Base-by-base conservation (phyloP, 2,888 invertebrate species). In the Erebia ligea region DNA sequence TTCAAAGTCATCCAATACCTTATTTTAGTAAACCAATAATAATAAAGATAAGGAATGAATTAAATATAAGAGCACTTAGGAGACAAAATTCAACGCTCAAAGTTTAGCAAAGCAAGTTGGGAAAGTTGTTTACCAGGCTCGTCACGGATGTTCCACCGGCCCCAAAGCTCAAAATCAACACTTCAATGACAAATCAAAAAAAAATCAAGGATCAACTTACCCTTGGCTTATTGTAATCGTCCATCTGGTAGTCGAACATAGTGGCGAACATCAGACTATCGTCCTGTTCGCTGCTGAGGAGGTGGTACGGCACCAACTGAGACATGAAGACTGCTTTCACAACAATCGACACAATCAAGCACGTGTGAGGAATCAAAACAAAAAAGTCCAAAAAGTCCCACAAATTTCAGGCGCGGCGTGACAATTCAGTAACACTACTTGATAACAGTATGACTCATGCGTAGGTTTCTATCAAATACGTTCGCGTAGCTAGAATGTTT, bases 231-330 rank as follows among this genome's bases (percentile, higher is more conserved):
- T 83, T 87, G 81, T 90, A 90, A 74, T 93, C 92, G 77, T 93
- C 93, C 77, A 87, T 84, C 80, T 93, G 93, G 83, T 91, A 92
- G 73, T 94, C 94, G 84, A 94, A 94, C 94, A 94, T 94, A 76
- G 93, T 94, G 78, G 93, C 91, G 88, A 93, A 93, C 93, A 93
- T 92, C 61, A 93, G 93, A 90, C 92, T 89, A 80, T 94, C 94
- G 89, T 93, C 94, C 82, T 90, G 92, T 82, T 93, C 94, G 89
- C 90, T 80, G 86, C 82, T 90, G 82, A 84, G 79, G 74, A 87
- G 84, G 83, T 92, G 86, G 83, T 91, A 94, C 73, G 95, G 95
- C 90, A 95, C 95, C 94, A 94, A 86, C 91, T 94, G 95, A 92
- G 95, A 95, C 95, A 95, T 95, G 90, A 93, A 94, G 92, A 82